These are phyloP conservation scores for Siderastrea radians DNA, from an alignment of 92 coral and sea anemone species.

Conservation along the genomic window DNA sequence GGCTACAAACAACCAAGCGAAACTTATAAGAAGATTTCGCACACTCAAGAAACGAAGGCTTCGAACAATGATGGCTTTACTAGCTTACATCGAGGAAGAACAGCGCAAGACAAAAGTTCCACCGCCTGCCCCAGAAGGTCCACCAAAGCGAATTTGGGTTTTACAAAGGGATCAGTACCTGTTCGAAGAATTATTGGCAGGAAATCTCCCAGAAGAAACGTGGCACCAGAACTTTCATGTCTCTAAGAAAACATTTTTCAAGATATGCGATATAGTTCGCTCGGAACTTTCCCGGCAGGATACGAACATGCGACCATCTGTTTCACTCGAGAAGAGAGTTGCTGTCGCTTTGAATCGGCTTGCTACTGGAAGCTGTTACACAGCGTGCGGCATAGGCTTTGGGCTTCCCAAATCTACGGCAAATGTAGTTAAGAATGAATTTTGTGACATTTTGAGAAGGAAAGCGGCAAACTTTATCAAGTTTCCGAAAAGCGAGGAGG, in stretches of 20 bases:
- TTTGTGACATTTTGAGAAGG: conserved; percentile 52
- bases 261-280: conserved; percentile 56
- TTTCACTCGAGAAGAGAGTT: conserved; percentile 63
- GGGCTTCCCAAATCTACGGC: conserved; percentile 67
- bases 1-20: conserved; percentile 1
- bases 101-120: not conserved
- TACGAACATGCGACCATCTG: conserved; percentile 59
- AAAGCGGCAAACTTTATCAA: conserved; percentile 60
- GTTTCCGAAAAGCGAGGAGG: conserved; percentile 59
- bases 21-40: conserved; percentile 32
- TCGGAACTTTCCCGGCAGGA: conserved; percentile 56
- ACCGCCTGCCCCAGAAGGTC: conserved; percentile 13
- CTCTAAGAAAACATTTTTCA: conserved; percentile 51
- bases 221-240: conserved; percentile 70
- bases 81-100: conserved; percentile 14
- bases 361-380: conserved; percentile 66
- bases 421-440: conserved; percentile 65
- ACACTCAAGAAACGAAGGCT: conserved; percentile 37
- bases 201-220: conserved; percentile 52
- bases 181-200: conserved; percentile 52
- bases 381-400: conserved; percentile 48
- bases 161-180: conserved; percentile 47
- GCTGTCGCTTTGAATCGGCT: conserved; percentile 59
- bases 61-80: conserved; percentile 38
- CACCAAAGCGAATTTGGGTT: conserved; percentile 48